Base-by-base conservation (phyloP, 1,140 invertebrate genomes). In the Drosophila setifemur region DNA sequence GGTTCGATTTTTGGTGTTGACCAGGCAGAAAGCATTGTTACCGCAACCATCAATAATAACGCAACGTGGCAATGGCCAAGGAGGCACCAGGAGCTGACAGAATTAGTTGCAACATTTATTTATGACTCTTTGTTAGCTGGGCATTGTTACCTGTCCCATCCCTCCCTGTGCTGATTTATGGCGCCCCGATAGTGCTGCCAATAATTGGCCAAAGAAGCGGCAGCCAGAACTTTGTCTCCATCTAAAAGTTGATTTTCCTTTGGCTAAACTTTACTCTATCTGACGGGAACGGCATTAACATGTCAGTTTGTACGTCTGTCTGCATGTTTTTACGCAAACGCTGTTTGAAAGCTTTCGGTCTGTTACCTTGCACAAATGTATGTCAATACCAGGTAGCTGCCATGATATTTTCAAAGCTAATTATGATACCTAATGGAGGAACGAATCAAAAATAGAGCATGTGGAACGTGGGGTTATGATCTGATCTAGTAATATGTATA, bases 41-140 rank as follows among this genome's bases (percentile, higher is more conserved):
- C 64, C 39, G 67, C 21, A 50, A 73, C 69, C 78, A 82, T 82
- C 77, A 82, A 82, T 82, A 82, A 82, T 83, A 83, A 83, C 68
- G 77, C 78, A 82, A 83, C 69, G 77, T 82, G 78, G 78, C 77
- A 83, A 29, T 60, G 55, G 55, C 50, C 55, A 60, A 57, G 48
- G 54, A n/a, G 42, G 21, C 29, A 75, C 47, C 55, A 68, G 52
- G 28, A 70, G 61, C 78, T 83, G 78, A 76, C 78, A 82, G 69
- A 82, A 82, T 83, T 82, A 82, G 78, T 82, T 82, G 78, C 78
- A 83, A 73, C 53, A 83, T 82, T 83, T 82, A 82, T 82, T 82
- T 82, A 82, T 82, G 78, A 77, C 78, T 82, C 78, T 82, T 82
- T 83, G 78, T 82, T 82, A 73, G 37, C 37, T 25, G 16, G 28